Conservation (phyloP, 2,113 vertebrate species). For the Syngnathus floridae region DNA sequence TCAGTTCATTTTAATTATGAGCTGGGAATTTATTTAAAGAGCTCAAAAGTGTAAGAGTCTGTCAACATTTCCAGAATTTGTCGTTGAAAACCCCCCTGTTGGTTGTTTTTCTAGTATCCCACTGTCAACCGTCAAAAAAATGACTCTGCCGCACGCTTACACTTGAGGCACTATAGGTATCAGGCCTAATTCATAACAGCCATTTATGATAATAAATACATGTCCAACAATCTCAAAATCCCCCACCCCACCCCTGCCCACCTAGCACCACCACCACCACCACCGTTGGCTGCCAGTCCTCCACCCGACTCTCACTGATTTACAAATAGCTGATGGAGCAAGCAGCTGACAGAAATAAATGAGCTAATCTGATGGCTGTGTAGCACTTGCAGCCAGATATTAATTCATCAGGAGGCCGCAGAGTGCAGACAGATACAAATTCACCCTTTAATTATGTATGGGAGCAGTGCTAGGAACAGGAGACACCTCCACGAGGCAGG, state of each 20-base stretch:
- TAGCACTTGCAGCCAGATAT: slow-evolving; percentile 69
- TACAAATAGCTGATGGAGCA: slow-evolving; percentile 72
- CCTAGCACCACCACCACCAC: neutral
- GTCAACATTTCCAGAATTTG: no score
- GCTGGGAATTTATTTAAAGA: no score
- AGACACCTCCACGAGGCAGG: slow-evolving; percentile 51
- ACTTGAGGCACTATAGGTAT: slow-evolving; percentile 60
- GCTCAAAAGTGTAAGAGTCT: no score
- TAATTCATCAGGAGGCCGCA: slow-evolving; percentile 71
- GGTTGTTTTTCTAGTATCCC: neutral
- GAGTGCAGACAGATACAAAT: slow-evolving; percentile 75
- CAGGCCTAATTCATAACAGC: slow-evolving; percentile 65
- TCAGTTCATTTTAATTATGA: no score
- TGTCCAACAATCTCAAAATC: slow-evolving; percentile 52
- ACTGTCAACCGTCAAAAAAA: slow-evolving; percentile 5
- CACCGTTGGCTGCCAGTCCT: slow-evolving; percentile 9
- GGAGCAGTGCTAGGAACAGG: slow-evolving; percentile 52
- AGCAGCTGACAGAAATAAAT: slow-evolving; percentile 72
- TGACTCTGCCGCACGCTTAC: slow-evolving; percentile 42
- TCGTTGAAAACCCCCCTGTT: neutral
- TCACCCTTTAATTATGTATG: slow-evolving; percentile 74
- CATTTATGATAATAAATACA: slow-evolving; percentile 72
- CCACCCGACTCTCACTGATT: slow-evolving; percentile 55
- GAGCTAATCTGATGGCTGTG: slow-evolving; percentile 70
- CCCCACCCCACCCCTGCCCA: neutral